A percentile compares a stretch with the other conserved stretches of the same genome.
These are phyloP conservation scores for Picathartes gymnocephalus DNA, from an alignment of 2,113 vertebrate genomes.

Conservation along the genomic window DNA sequence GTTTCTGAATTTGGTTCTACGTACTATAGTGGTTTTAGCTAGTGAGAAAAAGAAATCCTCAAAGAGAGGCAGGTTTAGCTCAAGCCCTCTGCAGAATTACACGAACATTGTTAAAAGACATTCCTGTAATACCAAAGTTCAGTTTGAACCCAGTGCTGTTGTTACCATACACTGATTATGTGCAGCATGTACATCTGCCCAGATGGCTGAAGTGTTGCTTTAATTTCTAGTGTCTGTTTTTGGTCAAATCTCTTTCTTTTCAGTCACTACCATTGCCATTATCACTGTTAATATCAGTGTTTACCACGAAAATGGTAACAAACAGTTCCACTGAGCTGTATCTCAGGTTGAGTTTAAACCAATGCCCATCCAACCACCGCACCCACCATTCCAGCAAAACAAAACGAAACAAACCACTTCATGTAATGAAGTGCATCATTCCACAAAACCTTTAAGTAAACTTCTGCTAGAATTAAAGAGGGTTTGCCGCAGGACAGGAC, in stretches of 20 bases:
- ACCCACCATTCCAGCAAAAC: not conserved
- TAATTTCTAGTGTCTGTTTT: not conserved
- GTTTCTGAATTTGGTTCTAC: not conserved
- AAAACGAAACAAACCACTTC: not conserved
- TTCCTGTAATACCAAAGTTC: not conserved
- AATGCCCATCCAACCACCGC: not conserved
- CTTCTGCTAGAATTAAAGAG: not conserved
- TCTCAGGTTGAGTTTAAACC: not conserved
- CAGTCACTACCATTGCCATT: not conserved
- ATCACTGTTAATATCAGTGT: not conserved
- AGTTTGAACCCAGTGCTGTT: not conserved
- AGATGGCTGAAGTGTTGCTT: not conserved
- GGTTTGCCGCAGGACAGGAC: not conserved
- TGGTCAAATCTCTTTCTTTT: not conserved
- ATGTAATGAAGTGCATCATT: not conserved
- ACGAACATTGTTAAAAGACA: not conserved
- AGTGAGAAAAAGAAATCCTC: not conserved
- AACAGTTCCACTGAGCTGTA: not conserved
- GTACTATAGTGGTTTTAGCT: not conserved
- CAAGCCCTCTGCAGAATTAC: not conserved
- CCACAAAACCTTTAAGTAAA: not conserved
- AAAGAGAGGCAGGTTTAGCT: not conserved
- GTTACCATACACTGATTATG: not conserved
- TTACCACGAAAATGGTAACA: not conserved
- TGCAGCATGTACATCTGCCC: not conserved